phyloP scores from a whole-genome alignment of 1,140 invertebrate genomes.

The Acromyrmex charruanus region DNA sequence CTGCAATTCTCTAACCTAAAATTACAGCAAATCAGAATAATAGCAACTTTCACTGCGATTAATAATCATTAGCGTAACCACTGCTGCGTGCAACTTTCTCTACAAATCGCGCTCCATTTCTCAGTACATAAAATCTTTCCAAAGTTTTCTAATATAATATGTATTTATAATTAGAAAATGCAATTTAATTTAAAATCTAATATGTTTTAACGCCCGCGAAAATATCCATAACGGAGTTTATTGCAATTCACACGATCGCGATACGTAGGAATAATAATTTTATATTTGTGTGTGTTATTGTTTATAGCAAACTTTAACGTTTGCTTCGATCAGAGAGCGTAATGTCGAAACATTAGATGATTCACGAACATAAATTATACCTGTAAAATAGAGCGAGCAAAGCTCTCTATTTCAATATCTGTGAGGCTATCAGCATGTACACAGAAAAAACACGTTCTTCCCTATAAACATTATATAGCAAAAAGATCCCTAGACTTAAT shows the following conservation, averaged over 20 bases:
- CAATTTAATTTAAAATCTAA: slow-evolving; percentile 33
- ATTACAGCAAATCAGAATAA: slow-evolving; percentile 53
- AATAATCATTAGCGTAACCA: slow-evolving; percentile 58
- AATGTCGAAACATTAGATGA: slow-evolving; percentile 22
- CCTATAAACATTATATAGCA: neutral
- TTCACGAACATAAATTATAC: slow-evolving; percentile 19
- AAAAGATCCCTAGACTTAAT: neutral
- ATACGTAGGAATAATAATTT: neutral
- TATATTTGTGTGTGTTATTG: slow-evolving; percentile 13
- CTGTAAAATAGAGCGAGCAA: slow-evolving; percentile 20
- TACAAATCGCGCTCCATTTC: slow-evolving; percentile 60
- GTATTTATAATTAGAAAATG: slow-evolving; percentile 32
- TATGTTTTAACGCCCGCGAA: neutral
- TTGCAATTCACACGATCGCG: neutral
- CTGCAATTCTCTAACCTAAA: slow-evolving; percentile 21
- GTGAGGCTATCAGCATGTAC: neutral
- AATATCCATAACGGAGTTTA: slow-evolving; percentile 8
- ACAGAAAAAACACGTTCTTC: neutral
- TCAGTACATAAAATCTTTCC: slow-evolving; percentile 56
- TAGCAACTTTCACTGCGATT: slow-evolving; percentile 59
- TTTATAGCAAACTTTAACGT: slow-evolving; percentile 11
- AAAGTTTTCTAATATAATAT: slow-evolving; percentile 45
- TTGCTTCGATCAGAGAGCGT: neutral
- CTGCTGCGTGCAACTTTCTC: slow-evolving; percentile 47
- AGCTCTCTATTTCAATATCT: slow-evolving; percentile 30